Base-by-base conservation (phyloP, 2,113 vertebrate genomes). In the Neotoma lepida region DNA sequence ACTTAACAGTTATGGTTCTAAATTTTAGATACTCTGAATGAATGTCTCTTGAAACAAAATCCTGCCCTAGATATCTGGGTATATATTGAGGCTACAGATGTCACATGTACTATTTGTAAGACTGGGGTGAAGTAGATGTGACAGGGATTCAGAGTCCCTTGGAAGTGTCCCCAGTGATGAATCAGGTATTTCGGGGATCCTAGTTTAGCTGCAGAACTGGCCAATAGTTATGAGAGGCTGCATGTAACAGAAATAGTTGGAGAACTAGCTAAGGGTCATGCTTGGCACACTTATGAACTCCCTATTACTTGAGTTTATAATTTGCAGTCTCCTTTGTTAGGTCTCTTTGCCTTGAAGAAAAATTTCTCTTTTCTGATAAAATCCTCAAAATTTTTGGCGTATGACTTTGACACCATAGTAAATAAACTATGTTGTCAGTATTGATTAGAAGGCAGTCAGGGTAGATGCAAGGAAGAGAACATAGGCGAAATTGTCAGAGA, bases 331-430 rank as follows among this genome's bases (percentile, higher is more conserved):
- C 28, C 81, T 89, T 89, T 77, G 73, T 49, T 80, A 63, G 15
- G 33, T 44, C 41, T 73, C 24, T 88, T 92, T 94, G 85, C 68
- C 88, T 87, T n/a, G 39, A 93, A 74, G 77, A 51, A 17, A 88
- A 73, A 54, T 66, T 92, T 71, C 71, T 86, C 54, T 82, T 94
- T 94, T 68, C 66, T 88, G 88, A 46, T 88, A 94, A 90, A 39
- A 74, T 54, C 54, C 64, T 94, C 54, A 26, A 95, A 68, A 30
- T 73, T 71, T 89, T 92, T 93, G 84, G 84, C 78, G 84, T 33
- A 22, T 68, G 33, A 54, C 35, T 91, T 56, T 58, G 39, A 63
- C 66, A 49, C 86, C 28, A 49, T 39, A 44, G 80, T 88, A 82
- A 87, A 90, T 30, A 20, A 87, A 92, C 66, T 63, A 30, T 4